Evolutionary conservation across 2,797 vertebrate genomes (phyloP).

Genomic region (Sebastes minor): DNA sequence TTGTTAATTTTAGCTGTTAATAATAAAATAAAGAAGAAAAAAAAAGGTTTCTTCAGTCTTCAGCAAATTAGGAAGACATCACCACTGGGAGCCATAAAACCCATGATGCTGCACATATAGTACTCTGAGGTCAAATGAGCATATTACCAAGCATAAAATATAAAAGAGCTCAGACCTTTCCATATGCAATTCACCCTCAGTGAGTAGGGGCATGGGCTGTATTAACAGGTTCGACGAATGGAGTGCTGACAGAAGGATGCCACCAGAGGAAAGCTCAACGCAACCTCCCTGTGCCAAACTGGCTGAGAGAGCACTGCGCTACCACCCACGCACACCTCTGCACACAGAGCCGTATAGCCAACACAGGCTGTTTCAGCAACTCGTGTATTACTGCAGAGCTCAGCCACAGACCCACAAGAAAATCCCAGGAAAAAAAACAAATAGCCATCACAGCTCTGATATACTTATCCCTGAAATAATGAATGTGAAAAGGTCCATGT

Average conservation of each 20-base stretch:
- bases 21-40: not conserved
- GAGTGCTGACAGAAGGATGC: conserved; percentile 73
- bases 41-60: not conserved
- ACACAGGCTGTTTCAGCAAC: conserved; percentile 62
- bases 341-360: conserved; percentile 66
- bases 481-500: not conserved
- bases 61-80: not conserved
- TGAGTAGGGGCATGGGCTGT: conserved; percentile 20
- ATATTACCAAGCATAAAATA: not conserved
- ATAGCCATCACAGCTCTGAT: not conserved
- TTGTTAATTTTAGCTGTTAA: not conserved
- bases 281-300: conserved; percentile 70
- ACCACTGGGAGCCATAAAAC: not conserved
- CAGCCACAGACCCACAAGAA: conserved; percentile 15
- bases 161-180: not conserved
- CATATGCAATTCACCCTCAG: not conserved
- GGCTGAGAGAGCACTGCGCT: conserved; percentile 69
- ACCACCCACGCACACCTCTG: conserved; percentile 74
- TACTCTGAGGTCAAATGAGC: conserved; percentile 6
- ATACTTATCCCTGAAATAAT: not conserved
- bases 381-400: conserved; percentile 48
- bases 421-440: not conserved
- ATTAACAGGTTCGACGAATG: conserved; percentile 36
- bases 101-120: not conserved
- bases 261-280: conserved; percentile 68